Conservation (phyloP, 2,113 vertebrate species). For the Corythornis madagascariensis region DNA sequence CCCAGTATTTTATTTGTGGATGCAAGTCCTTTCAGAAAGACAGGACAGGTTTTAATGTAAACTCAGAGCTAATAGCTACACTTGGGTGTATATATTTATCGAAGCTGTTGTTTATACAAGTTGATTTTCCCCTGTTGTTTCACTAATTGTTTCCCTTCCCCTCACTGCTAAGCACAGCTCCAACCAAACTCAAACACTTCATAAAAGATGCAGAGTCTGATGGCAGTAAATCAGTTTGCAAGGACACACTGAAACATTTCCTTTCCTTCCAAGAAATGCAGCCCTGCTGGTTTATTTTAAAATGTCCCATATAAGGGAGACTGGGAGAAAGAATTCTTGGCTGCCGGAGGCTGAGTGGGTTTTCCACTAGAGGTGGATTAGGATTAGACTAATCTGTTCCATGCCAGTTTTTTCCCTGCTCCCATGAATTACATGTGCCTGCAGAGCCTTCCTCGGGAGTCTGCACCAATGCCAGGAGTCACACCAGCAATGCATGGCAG, state of each 20-base stretch:
- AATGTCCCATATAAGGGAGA: not conserved
- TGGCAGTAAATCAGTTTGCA: conserved; percentile 17
- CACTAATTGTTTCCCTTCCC: not conserved
- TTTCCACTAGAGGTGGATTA: conserved; percentile 2
- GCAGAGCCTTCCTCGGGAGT: not conserved
- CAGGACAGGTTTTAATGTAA: not conserved
- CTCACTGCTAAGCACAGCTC: not conserved
- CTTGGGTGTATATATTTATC: conserved; percentile 33
- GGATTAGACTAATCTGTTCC: not conserved
- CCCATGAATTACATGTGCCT: not conserved
- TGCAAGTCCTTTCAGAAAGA: not conserved
- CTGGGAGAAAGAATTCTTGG: not conserved
- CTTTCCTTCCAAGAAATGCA: conserved; percentile 48
- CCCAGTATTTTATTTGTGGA: not conserved
- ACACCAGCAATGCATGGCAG: not conserved
- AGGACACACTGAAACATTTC: conserved; percentile 20
- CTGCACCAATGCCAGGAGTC: not conserved
- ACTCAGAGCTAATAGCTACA: not conserved
- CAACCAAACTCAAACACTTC: conserved; percentile 1
- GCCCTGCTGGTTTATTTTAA: conserved; percentile 28
- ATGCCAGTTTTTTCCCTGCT: not conserved
- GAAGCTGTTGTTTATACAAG: not conserved
- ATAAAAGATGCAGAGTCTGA: not conserved
- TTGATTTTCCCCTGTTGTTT: not conserved
- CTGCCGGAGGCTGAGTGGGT: not conserved